Conservation (phyloP, 2,797 vertebrate species). For the Babyrousa celebensis region DNA sequence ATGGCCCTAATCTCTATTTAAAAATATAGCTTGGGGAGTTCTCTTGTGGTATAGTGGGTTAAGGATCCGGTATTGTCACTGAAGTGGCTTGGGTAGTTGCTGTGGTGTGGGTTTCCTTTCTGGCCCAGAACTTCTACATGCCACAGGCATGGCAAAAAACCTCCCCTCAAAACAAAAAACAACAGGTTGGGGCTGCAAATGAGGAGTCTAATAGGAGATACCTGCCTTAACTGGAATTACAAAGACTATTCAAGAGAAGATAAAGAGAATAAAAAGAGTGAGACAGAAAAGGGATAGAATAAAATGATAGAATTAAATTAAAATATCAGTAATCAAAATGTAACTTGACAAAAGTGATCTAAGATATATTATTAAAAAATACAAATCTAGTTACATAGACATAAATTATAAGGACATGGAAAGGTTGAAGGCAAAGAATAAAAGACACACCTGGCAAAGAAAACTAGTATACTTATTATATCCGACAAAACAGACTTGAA, state of each 20-base stretch:
- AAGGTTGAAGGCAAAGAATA: background rate
- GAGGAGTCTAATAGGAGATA: background rate
- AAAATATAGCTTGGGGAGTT: background rate
- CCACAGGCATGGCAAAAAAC: no score
- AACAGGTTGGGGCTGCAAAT: background rate
- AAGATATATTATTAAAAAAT: conserved; percentile 34
- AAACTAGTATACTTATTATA: background rate
- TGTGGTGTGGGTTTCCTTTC: no score
- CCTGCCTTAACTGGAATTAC: background rate
- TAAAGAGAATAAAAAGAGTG: background rate
- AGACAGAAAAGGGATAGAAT: background rate
- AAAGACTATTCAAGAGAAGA: background rate
- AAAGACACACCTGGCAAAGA: background rate
- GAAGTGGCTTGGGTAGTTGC: no score
- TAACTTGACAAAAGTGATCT: background rate
- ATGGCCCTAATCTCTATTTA: no score
- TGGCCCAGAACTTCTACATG: no score
- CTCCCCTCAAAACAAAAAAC: no score
- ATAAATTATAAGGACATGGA: background rate
- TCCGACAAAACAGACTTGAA: background rate
- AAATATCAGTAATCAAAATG: conserved; percentile 11
- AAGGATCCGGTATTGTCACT: no score
- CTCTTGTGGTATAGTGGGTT: no score
- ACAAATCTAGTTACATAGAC: background rate
- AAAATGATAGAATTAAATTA: background rate